phyloP scores from a whole-genome alignment of 2,888 invertebrate genomes.

The Andrena chrysosceles region DNA sequence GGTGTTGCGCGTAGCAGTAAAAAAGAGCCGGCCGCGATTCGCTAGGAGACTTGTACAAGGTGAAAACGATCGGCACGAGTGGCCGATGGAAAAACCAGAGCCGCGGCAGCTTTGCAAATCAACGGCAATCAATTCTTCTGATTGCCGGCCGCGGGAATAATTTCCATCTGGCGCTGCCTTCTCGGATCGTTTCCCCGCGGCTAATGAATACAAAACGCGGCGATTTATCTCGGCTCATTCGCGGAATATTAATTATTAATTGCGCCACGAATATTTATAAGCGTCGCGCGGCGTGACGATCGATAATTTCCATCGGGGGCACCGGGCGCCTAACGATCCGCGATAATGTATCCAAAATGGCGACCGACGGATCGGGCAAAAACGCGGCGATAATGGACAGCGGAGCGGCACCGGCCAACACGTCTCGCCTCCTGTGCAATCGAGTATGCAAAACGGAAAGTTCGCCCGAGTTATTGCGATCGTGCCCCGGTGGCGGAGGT shows the following conservation, averaged over 20 bases:
- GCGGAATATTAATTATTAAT: conserved; percentile 67
- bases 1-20: background rate
- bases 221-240: conserved; percentile 47
- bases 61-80: conserved; percentile 32
- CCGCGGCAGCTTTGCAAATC: conserved; percentile 15
- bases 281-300: conserved; percentile 27
- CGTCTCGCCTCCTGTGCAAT: conserved; percentile 56
- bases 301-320: conserved; percentile 55
- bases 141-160: conserved; percentile 32
- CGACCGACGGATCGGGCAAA: conserved; percentile 48
- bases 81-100: conserved; percentile 21
- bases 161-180: conserved; percentile 21
- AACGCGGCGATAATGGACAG: conserved; percentile 62
- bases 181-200: conserved; percentile 1
- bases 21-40: conserved; percentile 14
- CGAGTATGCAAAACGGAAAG: conserved; percentile 72
- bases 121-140: conserved; percentile 35
- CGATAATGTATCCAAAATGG: conserved; percentile 71
- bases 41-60: background rate
- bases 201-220: conserved; percentile 52
- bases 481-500: conserved; percentile 43
- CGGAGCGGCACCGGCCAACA: conserved; percentile 23
- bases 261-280: conserved; percentile 57
- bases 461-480: conserved; percentile 59
- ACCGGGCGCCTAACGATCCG: conserved; percentile 43